These are phyloP conservation scores for Panagrolaimus sp. DNA, from an alignment of 1,140 invertebrate species.

Conservation along the genomic window DNA sequence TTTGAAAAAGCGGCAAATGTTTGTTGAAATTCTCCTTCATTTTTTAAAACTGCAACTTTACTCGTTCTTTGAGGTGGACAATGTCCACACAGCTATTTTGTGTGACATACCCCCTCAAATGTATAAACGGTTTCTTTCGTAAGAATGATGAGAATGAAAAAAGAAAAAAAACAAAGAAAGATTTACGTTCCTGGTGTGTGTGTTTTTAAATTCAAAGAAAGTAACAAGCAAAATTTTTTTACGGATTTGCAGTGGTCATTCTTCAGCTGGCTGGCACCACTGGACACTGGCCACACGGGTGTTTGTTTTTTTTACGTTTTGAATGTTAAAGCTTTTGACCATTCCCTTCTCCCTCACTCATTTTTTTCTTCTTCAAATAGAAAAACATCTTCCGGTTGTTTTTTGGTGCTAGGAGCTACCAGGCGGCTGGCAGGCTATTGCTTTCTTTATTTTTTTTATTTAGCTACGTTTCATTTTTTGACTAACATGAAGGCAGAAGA, in stretches of 20 bases:
- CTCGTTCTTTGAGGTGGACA: not conserved
- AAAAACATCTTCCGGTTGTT: conserved; percentile 15
- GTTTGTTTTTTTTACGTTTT: not conserved
- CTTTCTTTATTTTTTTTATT: no score
- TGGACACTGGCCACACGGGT: conserved; percentile 10
- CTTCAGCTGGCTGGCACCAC: conserved; percentile 5
- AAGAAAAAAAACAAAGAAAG: not conserved
- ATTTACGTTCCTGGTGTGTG: not conserved
- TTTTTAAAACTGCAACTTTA: not conserved
- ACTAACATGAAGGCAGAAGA: no score
- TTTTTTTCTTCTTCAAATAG: not conserved
- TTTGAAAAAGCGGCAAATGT: conserved; percentile 1
- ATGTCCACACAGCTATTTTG: not conserved
- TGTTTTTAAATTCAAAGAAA: not conserved
- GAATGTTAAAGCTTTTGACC: no score
- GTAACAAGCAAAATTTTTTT: not conserved
- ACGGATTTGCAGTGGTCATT: not conserved
- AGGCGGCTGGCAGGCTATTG: not conserved
- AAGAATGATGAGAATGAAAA: not conserved
- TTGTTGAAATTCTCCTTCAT: conserved; percentile 15
- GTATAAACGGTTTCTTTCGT: not conserved
- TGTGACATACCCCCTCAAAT: not conserved
- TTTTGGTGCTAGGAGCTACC: conserved; percentile 18
- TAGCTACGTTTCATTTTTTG: no score
- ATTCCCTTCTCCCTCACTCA: no score